Evolutionary conservation across 2,797 vertebrate genomes (phyloP).

Genomic region (Myotis daubentonii): DNA sequence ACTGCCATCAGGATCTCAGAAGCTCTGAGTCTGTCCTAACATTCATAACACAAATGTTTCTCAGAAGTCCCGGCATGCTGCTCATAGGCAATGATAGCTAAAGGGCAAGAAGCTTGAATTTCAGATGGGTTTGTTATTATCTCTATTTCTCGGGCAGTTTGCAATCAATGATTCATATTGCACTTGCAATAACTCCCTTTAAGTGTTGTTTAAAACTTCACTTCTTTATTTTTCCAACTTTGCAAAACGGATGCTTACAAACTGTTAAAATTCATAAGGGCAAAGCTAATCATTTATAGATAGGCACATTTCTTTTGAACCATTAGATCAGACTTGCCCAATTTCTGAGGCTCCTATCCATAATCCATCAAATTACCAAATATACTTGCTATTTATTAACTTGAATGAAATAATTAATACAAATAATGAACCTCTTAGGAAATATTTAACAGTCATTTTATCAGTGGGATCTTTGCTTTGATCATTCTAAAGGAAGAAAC

Average conservation of each 20-base stretch:
- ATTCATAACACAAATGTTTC: background rate
- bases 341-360: background rate
- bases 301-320: background rate
- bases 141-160: background rate
- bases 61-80: background rate
- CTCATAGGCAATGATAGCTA: background rate
- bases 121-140: background rate
- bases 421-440: background rate
- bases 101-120: background rate
- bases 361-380: background rate
- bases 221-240: background rate
- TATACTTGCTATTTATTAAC: background rate
- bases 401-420: background rate
- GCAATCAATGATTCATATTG: background rate
- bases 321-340: background rate
- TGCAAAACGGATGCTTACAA: background rate
- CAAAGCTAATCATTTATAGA: background rate
- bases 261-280: background rate
- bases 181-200: background rate
- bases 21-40: background rate
- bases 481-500: background rate
- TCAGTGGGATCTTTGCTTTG: background rate
- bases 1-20: background rate
- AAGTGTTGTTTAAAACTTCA: background rate
- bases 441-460: background rate